Evolutionary conservation across 2,113 vertebrate genomes (phyloP).

Genomic region (Agelaius phoeniceus): DNA sequence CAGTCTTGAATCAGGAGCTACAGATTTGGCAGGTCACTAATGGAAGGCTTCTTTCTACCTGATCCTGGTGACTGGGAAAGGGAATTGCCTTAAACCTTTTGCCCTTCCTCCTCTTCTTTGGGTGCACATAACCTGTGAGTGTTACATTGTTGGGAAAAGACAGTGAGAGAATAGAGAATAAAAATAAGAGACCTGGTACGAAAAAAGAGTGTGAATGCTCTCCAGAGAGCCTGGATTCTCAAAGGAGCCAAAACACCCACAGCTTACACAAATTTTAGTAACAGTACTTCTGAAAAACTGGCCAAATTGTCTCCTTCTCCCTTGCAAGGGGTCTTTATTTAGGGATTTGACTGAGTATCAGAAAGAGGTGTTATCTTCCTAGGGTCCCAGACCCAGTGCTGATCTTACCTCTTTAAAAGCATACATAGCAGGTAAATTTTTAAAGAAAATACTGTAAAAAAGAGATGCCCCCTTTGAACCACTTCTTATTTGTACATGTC

Average conservation of each 20-base stretch:
- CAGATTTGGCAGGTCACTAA: neutral
- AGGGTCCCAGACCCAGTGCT: neutral
- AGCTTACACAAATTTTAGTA: neutral
- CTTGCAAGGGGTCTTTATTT: neutral
- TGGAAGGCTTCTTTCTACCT: neutral
- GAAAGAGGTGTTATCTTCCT: neutral
- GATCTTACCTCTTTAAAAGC: neutral
- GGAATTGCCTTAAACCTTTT: neutral
- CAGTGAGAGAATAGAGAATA: neutral
- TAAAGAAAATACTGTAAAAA: neutral
- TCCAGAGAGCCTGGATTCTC: neutral
- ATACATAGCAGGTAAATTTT: neutral
- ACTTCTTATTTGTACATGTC: neutral
- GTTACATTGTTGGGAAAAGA: neutral
- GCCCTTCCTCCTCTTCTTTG: neutral
- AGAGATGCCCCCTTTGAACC: neutral
- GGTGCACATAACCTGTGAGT: neutral
- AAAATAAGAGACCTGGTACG: neutral
- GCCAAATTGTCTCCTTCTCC: neutral
- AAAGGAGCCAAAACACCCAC: neutral
- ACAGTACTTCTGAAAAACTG: neutral
- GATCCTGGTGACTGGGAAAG: neutral
- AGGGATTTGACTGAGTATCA: neutral
- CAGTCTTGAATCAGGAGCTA: conserved; percentile 22
- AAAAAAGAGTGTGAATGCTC: neutral